Base-by-base conservation (phyloP, 2,888 invertebrate genomes). In the Amiota communis region DNA sequence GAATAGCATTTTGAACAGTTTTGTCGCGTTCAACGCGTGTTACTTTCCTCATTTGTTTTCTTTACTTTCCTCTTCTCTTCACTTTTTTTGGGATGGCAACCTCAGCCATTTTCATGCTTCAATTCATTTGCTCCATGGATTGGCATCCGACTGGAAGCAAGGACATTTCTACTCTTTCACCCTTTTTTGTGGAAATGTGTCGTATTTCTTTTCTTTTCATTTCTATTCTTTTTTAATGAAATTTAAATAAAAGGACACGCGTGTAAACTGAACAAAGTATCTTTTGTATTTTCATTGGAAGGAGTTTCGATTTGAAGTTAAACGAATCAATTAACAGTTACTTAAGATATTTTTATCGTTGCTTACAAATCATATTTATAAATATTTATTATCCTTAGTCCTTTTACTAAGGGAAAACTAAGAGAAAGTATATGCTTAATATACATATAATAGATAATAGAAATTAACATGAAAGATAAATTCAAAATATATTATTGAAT, bases 1-100 rank as follows among this genome's bases (percentile, higher is more conserved):
- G 36, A 63, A 63, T 63, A 46, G 13, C 63, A 63, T 36, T 63
- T 63, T 63, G 63, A 63, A 46, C 63, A 36, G 63, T 63, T 63
- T 36, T 36, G 36, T 36, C 36, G 46, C 63, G 63, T 46, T 63
- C 15, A 23, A 63, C 11, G 12, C 9, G 17, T 9, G 15, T 8
- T 65, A n/a, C 36, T 20, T 65, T 65, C 15, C 65, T 17, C 11
- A 15, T 12, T 65, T 59, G 53, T 12, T 53, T 53, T 12, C 53
- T 63, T 63, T 17, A n/a, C 11, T 6, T 59, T 63, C 46, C 36
- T 46, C 36, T 36, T 3, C 61, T 63, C n/a, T 9, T 11, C 13
- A 46, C 6, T 63, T 10, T 15, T 36, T 23, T 63, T 13, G 2
- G 17, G 8, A 53, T 53, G 6, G 53, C 53, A 13, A 53, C 15